Evolutionary conservation across 2,113 vertebrate genomes (phyloP).

Genomic region (Isurus oxyrinchus): DNA sequence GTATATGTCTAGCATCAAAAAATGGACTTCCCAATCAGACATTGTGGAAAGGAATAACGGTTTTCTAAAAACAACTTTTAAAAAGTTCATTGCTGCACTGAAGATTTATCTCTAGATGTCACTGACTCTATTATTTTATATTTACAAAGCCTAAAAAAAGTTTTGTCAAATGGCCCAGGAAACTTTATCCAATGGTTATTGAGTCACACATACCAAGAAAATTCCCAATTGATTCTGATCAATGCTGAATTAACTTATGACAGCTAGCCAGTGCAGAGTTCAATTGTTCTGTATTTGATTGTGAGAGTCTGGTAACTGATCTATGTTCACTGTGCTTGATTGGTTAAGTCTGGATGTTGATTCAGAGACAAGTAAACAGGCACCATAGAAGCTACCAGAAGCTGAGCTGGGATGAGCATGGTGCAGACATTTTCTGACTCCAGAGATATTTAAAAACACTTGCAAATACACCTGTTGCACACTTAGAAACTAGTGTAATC

Average conservation of each 20-base stretch:
- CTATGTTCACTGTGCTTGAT: too few species aligned
- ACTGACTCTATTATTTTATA: neutral
- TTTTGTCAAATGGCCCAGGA: neutral
- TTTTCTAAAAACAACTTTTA: neutral
- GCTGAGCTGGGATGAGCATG: too few species aligned
- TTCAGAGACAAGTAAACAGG: too few species aligned
- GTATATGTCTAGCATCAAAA: neutral
- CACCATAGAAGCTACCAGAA: too few species aligned
- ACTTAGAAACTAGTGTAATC: too few species aligned
- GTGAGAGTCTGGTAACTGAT: too few species aligned
- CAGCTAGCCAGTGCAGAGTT: too few species aligned
- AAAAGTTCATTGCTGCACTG: neutral
- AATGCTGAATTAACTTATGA: neutral
- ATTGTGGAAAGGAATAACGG: neutral
- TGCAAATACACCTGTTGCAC: too few species aligned
- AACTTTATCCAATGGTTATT: neutral
- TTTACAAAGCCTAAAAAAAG: neutral
- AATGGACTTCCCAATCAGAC: neutral
- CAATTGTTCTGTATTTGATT: too few species aligned
- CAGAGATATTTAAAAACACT: too few species aligned
- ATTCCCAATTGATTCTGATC: neutral
- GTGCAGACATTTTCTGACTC: too few species aligned
- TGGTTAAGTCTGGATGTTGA: too few species aligned
- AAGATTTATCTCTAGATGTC: neutral
- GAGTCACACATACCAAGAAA: neutral